Evolutionary conservation across 2,113 vertebrate genomes (phyloP), one percentile per base, ranked within the genome.

Genomic region (Sceloporus undulatus): DNA sequence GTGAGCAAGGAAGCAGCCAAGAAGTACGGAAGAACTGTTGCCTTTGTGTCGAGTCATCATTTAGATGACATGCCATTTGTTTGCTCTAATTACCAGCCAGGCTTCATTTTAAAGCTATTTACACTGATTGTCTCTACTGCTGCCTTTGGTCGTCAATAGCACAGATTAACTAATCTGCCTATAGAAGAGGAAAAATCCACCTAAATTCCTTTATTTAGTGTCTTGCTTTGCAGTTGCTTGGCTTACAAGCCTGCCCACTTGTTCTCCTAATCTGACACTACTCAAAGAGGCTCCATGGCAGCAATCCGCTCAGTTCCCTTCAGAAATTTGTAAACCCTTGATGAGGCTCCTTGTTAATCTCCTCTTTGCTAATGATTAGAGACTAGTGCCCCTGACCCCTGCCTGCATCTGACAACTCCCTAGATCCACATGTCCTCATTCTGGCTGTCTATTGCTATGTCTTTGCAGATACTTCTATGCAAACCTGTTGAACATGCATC

Each of bases 101-200:
- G 90, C 90, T 90, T 88, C 85, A 85, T 96, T 94, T 94, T 94
- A 73, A 77, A 91, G 90, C 85, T 89, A 91, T 94, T 95, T 94
- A 86, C 86, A 59, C 92, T 93, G 91, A 93, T 93, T 92, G 89
- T 83, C 52, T 88, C 10, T 86, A 34, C 77, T 85, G 87, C 90
- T 91, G 91, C 92, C 84, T 82, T 94, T 79, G 83, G 84, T 95
- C 95, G 91, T 95, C 93, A 93, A 86, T 93, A 92, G 89, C 90
- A 86, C 8, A 92, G 94, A 96, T 94, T 93, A 95, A 95, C 94
- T 95, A 92, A 91, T 90, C 93, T 86, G 87, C 78, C 3, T 84
- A 80, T 0, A 14, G 84, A 73, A 91, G 92, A 8, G 91, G 93
- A 84, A 79, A 89, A 85, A 91, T 88, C 92, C 88, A 90, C 74